Base-by-base conservation (phyloP, 1,140 invertebrate species). In the Drosophila hydei region DNA sequence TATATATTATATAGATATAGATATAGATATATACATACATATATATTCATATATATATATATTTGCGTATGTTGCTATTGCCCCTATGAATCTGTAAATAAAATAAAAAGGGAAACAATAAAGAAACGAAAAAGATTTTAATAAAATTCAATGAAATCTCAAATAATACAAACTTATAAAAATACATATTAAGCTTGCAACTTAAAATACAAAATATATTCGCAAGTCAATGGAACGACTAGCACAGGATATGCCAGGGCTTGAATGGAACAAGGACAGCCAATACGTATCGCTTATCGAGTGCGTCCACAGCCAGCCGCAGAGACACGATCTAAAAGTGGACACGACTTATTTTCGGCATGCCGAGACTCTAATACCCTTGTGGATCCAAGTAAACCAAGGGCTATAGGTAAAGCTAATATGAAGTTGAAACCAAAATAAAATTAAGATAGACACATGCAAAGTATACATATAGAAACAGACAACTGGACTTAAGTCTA, bases 21-120 rank as follows among this genome's bases (percentile, higher is more conserved):
- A 72, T 48, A 27, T 25, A 36, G 59, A 54, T 40, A 40, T 63
- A 33, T 48, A 38, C 25, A 48, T 48, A 36, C 27, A 52, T 75
- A 43, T 69, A 45, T 38, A 69, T 75, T 51, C 63, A 63, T 76
- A 72, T 67, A 25, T 65, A 54, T 67, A 43, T 78, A 59, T 51
- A 42, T 77, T 36, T 79, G 43, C 54, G 59, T 83, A 83, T 81
- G 74, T 75, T 87, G 74, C 69, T 87, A 81, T 78, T 87, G 77
- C 78, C 81, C 81, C 81, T 87, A 87, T 87, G 81, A 87, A 87
- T 87, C 81, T 87, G 81, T 60, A 85, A 87, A 69, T 79, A 78
- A 87, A 80, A 65, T 18, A 23, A 36, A 59, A 50, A 40, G 16
- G 14, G 6, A 79, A 87, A 52, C 8, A 27, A 45, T 52, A 56